Evolutionary conservation across 2,113 vertebrate genomes (phyloP), one percentile per base, ranked within the genome.

Genomic region (Galbula dea): DNA sequence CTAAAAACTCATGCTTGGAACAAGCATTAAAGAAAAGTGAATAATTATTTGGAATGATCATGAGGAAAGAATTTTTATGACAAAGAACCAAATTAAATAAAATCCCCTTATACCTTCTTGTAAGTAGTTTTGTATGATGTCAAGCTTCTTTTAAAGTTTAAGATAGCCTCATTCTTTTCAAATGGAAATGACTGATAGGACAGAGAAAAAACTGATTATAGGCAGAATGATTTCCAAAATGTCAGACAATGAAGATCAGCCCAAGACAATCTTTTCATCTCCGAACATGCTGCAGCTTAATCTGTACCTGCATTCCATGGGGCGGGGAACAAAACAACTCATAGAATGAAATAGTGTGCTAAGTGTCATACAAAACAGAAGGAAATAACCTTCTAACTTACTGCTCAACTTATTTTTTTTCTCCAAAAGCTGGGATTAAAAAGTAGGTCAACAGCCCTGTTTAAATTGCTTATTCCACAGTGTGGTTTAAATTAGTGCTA

Each of bases 361-460:
- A 96, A 89, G 54, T 61, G 55, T 27, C 74, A 91, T 92, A 59
- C 19, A 87, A 93, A 96, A 96, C n/a, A n/a, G n/a, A n/a, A 91
- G 85, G 81, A 96, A 95, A 93, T 90, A 90, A 81, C 39, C 49
- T 94, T 95, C n/a, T 81, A 95, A 97, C 59, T 92, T 85, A 87
- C 89, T 75, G 55, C 74, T 96, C 88, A 94, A 93, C 63, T 93
- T 95, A 55, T 83, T 86, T 93, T 85, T 69, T 86, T 83, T 27
- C 37, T 18, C 13, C n/a, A 69, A 95, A 81, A 92, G 32, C 62
- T 90, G 52, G 66, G 88, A 96, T 96, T 95, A 92, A 96, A 96
- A 97, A 97, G 87, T 96, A 96, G 94, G 96, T 96, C 97, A 94
- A 91, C 74, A 93, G 75, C 83, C 43, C 86, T 75, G 75, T 97